Base-by-base conservation (phyloP, 2,888 invertebrate genomes). In the Catotricha subobsoleta region DNA sequence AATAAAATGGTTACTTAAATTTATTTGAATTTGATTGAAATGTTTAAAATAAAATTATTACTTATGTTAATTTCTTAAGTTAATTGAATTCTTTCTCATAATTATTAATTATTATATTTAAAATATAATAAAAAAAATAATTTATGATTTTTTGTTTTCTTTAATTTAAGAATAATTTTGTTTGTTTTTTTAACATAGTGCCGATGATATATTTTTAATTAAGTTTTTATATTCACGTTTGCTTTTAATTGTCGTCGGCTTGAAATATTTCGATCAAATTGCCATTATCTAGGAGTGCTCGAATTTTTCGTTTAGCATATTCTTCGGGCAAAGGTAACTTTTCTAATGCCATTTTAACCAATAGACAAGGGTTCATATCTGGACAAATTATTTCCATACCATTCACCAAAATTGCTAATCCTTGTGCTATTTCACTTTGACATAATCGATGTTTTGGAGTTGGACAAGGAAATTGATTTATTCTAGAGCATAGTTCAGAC, bases 361-460 rank as follows among this genome's bases (percentile, higher is more conserved):
- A 52, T 10, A 51, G 41, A 45, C 59, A 58, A 2, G 59, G 54
- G 50, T 62, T 58, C 3, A 58, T 46, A 9, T 54, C 52, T n/a
- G 58, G 53, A 45, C 54, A 58, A 6, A 60, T 55, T 33, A 62
- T 54, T 42, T 58, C 51, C 43, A 62, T 54, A 16, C 61, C 62
- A 31, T 58, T 57, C 18, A 63, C 56, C 42, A 63, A 48, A 43
- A 57, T 60, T 8, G 59, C 57, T 12, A 63, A 45, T 39, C 55
- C 57, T 43, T 63, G 61, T 0, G 63, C 56, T 31, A 63, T 63
- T 50, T 63, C 63, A 48, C 60, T 62, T 47, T 63, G 63, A 39
- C 63, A 63, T 13, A 63, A 48, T 4, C 62, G 55, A 51, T 63
- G 63, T 44, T 63, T 63, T 12, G 62, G 48, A 10, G 63, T 63